Percentiles rank a stretch among this genome's conserved stretches.
Evolutionary conservation across 2,888 invertebrate genomes (phyloP).

Genomic region (Entomobrya multifasciata): DNA sequence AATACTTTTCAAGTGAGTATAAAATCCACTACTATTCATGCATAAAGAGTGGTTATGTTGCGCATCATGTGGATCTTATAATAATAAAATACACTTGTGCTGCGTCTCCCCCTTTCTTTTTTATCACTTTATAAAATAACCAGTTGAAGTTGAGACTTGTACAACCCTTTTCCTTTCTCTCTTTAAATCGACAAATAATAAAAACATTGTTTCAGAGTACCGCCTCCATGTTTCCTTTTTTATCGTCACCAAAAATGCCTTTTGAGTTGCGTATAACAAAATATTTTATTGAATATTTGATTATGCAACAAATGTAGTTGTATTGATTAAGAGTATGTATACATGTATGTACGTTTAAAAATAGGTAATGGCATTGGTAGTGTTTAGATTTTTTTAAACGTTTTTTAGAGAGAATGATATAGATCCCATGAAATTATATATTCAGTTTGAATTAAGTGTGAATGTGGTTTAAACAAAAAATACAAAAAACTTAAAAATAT

Average conservation of each 20-base stretch:
- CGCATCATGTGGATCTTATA: neutral
- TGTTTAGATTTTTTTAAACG: no score
- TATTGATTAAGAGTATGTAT: no score
- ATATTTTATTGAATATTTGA: no score
- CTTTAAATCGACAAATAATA: neutral
- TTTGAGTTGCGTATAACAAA: neutral
- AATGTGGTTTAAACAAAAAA: neutral
- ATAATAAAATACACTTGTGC: neutral
- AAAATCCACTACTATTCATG: slow-evolving; percentile 30
- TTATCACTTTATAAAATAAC: neutral
- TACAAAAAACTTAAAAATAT: neutral
- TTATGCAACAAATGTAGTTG: no score
- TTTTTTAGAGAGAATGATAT: no score
- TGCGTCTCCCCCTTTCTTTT: slow-evolving; percentile 31
- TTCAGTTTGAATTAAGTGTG: no score
- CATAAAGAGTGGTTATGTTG: slow-evolving; percentile 12
- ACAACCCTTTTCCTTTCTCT: neutral
- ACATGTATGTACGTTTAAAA: no score
- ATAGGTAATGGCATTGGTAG: no score
- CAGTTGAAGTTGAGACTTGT: neutral
- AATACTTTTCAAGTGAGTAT: neutral
- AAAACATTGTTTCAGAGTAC: slow-evolving; percentile 42
- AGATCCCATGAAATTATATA: no score
- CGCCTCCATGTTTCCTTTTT: slow-evolving; percentile 60
- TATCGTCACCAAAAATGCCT: neutral